Conservation (phyloP, 1,140 invertebrate species). For the Drosophila pseudoobscura region DNA sequence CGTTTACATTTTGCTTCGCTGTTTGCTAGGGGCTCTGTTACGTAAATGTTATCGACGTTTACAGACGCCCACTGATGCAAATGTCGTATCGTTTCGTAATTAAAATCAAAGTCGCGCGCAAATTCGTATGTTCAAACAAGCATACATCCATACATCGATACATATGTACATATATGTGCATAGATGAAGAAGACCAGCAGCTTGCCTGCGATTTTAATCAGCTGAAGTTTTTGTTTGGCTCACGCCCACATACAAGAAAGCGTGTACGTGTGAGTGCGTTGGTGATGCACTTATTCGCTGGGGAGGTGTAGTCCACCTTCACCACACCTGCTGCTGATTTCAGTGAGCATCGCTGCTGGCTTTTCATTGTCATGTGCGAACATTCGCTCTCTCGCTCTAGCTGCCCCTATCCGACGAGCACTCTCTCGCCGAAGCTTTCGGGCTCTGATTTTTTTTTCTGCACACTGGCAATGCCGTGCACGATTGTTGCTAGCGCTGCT, state of each 20-base stretch:
- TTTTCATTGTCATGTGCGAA: slow-evolving; percentile 1
- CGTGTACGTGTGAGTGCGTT: slow-evolving; percentile 6
- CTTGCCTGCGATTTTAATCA: slow-evolving; percentile 75
- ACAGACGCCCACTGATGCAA: background rate
- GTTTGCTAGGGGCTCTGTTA: slow-evolving; percentile 9
- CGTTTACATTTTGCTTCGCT: slow-evolving; percentile 13
- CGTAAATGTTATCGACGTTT: slow-evolving; percentile 23
- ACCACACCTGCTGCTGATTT: slow-evolving; percentile 73
- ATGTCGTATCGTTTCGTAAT: slow-evolving; percentile 64
- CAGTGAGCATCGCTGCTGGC: slow-evolving; percentile 57
- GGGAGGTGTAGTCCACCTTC: slow-evolving; percentile 51
- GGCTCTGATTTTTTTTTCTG: slow-evolving; percentile 12
- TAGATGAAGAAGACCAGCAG: background rate
- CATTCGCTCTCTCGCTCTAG: slow-evolving; percentile 11
- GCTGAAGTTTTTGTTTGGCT: slow-evolving; percentile 58
- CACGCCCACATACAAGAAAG: slow-evolving; percentile 20
- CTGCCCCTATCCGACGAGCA: too few species aligned
- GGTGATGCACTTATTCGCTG: slow-evolving; percentile 33
- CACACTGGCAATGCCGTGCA: slow-evolving; percentile 53
- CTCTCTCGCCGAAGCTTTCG: slow-evolving; percentile 11
- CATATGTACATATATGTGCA: too few species aligned
- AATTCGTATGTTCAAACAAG: too few species aligned
- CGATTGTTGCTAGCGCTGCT: slow-evolving; percentile 1
- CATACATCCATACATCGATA: too few species aligned
- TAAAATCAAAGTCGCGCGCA: slow-evolving; percentile 68